Conservation (phyloP, 1,140 invertebrate genomes). For the Musca vetustissima region DNA sequence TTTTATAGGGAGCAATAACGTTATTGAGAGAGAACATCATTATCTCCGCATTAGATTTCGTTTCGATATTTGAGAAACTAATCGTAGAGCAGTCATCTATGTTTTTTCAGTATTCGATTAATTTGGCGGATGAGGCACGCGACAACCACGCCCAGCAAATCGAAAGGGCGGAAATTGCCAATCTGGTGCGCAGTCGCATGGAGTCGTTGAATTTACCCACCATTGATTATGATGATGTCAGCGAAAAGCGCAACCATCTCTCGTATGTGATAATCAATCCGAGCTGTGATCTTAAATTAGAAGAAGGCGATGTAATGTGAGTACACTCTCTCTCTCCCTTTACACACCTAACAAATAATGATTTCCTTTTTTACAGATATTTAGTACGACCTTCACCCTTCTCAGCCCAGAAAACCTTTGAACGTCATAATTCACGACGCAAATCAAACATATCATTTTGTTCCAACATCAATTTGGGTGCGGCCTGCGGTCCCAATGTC, state of each 20-base stretch:
- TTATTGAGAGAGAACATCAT: too few species aligned
- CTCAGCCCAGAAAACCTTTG: slow-evolving; percentile 91
- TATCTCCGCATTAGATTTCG: too few species aligned
- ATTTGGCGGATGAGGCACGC: slow-evolving; percentile 77
- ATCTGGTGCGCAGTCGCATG: slow-evolving; percentile 91
- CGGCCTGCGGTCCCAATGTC: slow-evolving; percentile 56
- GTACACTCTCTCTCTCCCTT: slow-evolving; percentile 34
- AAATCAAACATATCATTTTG: slow-evolving; percentile 90
- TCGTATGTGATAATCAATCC: slow-evolving; percentile 99
- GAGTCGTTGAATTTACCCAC: slow-evolving; percentile 86
- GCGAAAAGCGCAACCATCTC: slow-evolving; percentile 86
- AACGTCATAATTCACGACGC: slow-evolving; percentile 84
- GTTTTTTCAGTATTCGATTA: slow-evolving; percentile 73
- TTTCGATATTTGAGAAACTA: slow-evolving; percentile 18
- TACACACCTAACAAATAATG: neutral
- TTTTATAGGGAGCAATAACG: too few species aligned
- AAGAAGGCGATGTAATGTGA: slow-evolving; percentile 95
- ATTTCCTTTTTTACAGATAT: slow-evolving; percentile 62
- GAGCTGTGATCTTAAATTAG: slow-evolving; percentile 92
- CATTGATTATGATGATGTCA: slow-evolving; percentile 90
- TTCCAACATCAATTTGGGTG: slow-evolving; percentile 72
- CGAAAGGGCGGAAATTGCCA: slow-evolving; percentile 92
- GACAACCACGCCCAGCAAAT: slow-evolving; percentile 88
- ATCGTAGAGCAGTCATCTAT: slow-evolving; percentile 33
- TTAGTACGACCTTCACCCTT: slow-evolving; percentile 87